Conservation (phyloP, 23 tunicate species). For the Ciona savignyi region DNA sequence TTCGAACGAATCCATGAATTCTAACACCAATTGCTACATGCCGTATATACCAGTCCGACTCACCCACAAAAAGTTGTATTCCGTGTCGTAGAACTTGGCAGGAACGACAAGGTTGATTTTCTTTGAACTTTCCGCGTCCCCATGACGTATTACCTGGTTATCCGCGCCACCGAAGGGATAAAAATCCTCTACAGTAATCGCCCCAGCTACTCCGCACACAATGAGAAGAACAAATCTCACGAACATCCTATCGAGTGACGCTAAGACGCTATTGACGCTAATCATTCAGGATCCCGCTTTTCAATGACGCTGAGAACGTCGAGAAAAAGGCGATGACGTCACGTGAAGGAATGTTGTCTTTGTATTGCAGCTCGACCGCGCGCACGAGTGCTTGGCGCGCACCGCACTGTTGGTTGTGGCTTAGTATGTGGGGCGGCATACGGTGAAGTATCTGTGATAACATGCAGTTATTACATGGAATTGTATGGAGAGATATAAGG, state of each 20-base stretch:
- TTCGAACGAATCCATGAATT: too few species aligned
- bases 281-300: background rate
- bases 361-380: too few species aligned
- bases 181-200: constrained; percentile 44
- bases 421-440: too few species aligned
- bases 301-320: background rate
- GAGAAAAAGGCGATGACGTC: background rate
- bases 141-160: constrained; percentile 24
- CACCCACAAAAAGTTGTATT: constrained; percentile 71
- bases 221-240: constrained; percentile 14
- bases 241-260: background rate
- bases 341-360: background rate
- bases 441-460: too few species aligned
- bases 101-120: constrained; percentile 31
- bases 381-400: too few species aligned
- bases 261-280: background rate
- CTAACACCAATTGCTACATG: too few species aligned
- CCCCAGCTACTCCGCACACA: constrained; percentile 27
- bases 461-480: too few species aligned
- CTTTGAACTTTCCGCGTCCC: constrained; percentile 32
- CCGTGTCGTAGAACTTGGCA: constrained; percentile 74
- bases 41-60: too few species aligned
- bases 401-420: too few species aligned
- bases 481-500: too few species aligned
- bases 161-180: constrained; percentile 34